phyloP scores from a whole-genome alignment of 2,888 invertebrate species.

The Perizoma affinitatum region DNA sequence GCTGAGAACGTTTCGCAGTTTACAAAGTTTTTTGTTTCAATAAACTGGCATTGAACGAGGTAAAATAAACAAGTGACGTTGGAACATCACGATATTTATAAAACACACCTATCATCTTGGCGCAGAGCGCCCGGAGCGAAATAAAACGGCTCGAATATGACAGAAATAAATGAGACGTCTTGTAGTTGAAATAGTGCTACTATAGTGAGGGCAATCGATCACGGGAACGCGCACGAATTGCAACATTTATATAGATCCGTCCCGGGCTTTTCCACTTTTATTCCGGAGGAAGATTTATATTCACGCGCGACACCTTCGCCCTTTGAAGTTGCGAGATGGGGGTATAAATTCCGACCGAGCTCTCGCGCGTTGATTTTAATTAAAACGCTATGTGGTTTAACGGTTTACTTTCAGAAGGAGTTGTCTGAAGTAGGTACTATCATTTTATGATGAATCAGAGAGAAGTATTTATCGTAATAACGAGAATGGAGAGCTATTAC shows the following conservation, averaged over 20 bases:
- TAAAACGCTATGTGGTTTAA: slow-evolving; percentile 70
- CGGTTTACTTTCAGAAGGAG: slow-evolving; percentile 47
- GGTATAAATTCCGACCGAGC: slow-evolving; percentile 70
- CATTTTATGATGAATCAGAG: slow-evolving; percentile 42
- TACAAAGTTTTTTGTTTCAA: slow-evolving; percentile 50
- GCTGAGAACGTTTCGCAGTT: slow-evolving; percentile 38
- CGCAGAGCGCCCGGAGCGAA: slow-evolving; percentile 52
- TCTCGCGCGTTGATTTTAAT: slow-evolving; percentile 73
- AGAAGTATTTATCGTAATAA: slow-evolving; percentile 41
- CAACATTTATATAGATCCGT: slow-evolving; percentile 75
- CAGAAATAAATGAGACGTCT: slow-evolving; percentile 72
- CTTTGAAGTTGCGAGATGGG: slow-evolving; percentile 76
- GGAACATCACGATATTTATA: slow-evolving; percentile 49
- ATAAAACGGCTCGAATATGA: slow-evolving; percentile 69
- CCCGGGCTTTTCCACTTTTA: slow-evolving; percentile 66
- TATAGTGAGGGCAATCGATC: slow-evolving; percentile 73
- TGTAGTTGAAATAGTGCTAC: slow-evolving; percentile 71
- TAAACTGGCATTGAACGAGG: slow-evolving; percentile 44
- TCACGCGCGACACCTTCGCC: slow-evolving; percentile 73
- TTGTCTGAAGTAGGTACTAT: slow-evolving; percentile 20
- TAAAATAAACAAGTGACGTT: slow-evolving; percentile 47
- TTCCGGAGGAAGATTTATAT: slow-evolving; percentile 75
- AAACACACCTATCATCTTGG: slow-evolving; percentile 52
- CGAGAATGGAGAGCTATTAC: slow-evolving; percentile 63
- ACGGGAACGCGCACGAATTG: slow-evolving; percentile 67